Evolutionary conservation across 1,140 invertebrate species (phyloP).

Genomic region (Wiebesia pumilae): DNA sequence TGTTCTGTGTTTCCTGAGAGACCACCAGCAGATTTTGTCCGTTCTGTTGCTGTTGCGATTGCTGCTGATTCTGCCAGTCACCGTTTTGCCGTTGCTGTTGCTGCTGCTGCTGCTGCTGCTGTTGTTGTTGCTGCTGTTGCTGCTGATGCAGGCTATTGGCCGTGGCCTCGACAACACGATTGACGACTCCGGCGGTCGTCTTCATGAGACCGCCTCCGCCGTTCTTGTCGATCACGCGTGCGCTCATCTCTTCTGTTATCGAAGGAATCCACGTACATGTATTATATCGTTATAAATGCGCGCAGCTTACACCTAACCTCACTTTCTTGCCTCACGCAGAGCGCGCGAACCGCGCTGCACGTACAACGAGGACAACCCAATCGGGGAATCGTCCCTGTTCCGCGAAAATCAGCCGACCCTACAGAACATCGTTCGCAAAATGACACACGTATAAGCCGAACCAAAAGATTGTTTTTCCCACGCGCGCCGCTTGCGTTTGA

Average conservation of each 20-base stretch:
- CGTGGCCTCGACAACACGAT: conserved; percentile 46
- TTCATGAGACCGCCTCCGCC: conserved; percentile 27
- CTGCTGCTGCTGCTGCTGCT: conserved; percentile 12
- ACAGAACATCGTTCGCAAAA: neutral
- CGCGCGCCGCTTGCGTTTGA: neutral
- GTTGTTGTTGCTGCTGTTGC: conserved; percentile 27
- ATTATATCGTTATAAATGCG: neutral
- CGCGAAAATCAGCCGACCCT: neutral
- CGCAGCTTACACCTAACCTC: conserved; percentile 31
- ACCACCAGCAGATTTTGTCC: conserved; percentile 66
- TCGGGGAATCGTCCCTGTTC: neutral
- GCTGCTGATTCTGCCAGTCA: conserved; percentile 18
- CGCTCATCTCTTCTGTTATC: conserved; percentile 38
- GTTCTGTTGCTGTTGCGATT: conserved; percentile 11
- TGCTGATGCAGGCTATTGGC: conserved; percentile 45
- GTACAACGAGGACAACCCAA: neutral
- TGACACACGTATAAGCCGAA: neutral
- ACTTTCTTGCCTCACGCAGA: neutral
- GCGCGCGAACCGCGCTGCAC: neutral
- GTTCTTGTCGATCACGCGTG: conserved; percentile 50
- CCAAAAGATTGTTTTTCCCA: neutral
- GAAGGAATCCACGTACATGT: neutral
- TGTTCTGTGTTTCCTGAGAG: conserved; percentile 62
- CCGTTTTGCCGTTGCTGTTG: conserved; percentile 25
- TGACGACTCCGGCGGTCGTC: conserved; percentile 42